A percentile compares a stretch with the other conserved stretches of the same genome.
Evolutionary conservation across 2,113 vertebrate species (phyloP).

Genomic region (Callithrix jacchus): DNA sequence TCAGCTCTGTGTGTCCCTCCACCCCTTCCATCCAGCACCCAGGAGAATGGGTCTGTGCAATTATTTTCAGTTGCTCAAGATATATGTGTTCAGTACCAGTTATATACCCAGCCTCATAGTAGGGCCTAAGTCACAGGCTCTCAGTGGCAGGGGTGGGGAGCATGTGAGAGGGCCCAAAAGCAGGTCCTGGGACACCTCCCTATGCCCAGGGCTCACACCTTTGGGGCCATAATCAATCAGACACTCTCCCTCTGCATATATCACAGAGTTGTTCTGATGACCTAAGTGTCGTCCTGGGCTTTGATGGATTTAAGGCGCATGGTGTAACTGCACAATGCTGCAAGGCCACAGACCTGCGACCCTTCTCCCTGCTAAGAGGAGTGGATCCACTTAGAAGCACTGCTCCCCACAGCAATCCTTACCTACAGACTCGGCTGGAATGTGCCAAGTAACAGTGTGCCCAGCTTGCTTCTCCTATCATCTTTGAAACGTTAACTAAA

Average conservation of each 20-base stretch:
- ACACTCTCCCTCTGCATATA: accelerated
- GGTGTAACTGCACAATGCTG: accelerated
- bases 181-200: background rate
- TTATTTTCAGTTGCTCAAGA: no score
- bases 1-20: background rate
- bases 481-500: background rate
- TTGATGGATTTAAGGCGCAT: conserved; percentile 39
- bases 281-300: background rate
- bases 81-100: background rate
- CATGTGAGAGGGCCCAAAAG: accelerated
- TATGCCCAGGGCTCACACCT: no score
- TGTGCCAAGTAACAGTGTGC: accelerated
- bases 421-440: background rate
- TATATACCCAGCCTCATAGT: background rate
- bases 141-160: accelerated
- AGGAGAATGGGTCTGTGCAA: background rate
- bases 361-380: conserved; percentile 72
- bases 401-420: background rate
- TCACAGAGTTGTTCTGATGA: background rate
- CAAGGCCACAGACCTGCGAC: conserved; percentile 62
- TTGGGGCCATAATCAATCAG: background rate
- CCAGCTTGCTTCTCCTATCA: background rate
- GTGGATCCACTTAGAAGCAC: conserved; percentile 63
- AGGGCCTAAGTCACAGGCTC: background rate
- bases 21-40: background rate